phyloP scores from a whole-genome alignment of 1,140 invertebrate genomes.

The Cheumatopsyche charites region DNA sequence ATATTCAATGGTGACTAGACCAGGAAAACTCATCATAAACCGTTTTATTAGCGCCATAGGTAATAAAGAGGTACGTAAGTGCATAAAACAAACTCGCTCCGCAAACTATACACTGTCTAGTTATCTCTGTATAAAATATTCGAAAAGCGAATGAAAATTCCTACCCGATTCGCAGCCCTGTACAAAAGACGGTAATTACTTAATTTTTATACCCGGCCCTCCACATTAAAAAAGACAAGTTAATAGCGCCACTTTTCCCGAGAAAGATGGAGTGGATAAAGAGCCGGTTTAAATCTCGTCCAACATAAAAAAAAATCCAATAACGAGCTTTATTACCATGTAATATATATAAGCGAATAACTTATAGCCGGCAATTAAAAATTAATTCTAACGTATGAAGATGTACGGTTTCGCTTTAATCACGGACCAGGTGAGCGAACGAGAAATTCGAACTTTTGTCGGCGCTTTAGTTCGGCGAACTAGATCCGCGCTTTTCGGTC shows the following conservation, averaged over 20 bases:
- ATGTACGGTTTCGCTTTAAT: no score
- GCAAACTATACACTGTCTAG: not conserved
- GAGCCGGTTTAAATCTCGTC: slow-evolving; percentile 1
- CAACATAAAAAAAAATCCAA: not conserved
- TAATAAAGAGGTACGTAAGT: slow-evolving; percentile 19
- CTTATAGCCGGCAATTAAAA: no score
- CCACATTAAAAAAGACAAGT: slow-evolving; percentile 6
- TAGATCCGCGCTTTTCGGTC: not conserved
- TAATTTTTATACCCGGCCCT: slow-evolving; percentile 5
- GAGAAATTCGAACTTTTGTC: slow-evolving; percentile 3
- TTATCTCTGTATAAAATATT: no score
- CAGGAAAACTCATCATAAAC: slow-evolving; percentile 26
- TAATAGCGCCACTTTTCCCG: not conserved
- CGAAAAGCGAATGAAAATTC: not conserved
- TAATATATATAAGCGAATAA: no score
- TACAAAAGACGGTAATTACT: slow-evolving; percentile 4
- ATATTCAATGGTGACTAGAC: slow-evolving; percentile 17
- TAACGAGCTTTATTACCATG: not conserved
- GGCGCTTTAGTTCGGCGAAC: slow-evolving; percentile 26
- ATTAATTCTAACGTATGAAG: no score
- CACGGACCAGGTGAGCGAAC: not conserved
- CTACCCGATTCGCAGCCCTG: not conserved
- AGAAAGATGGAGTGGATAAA: slow-evolving; percentile 19
- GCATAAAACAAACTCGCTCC: slow-evolving; percentile 11
- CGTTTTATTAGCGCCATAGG: slow-evolving; percentile 25